Evolutionary conservation across 2,888 invertebrate genomes (phyloP).

Genomic region (Folsomia manolachei): DNA sequence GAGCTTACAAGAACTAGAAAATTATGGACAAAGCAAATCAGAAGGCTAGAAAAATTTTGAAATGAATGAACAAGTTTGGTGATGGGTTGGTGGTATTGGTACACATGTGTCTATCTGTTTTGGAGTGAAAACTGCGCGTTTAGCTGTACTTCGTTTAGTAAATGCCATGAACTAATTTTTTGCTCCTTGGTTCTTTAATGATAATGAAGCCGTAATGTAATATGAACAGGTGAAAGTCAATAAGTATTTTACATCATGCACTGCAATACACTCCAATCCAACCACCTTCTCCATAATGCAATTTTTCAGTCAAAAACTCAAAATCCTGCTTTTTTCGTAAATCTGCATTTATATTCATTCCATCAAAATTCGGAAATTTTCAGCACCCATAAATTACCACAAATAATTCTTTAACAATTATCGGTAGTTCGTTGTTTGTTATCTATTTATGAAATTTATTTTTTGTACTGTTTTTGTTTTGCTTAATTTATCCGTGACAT

Average conservation of each 20-base stretch:
- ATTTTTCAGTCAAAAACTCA: background rate
- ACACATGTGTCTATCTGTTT: too few relatives aligned
- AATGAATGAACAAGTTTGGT: too few relatives aligned
- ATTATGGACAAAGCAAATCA: too few relatives aligned
- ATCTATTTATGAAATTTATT: background rate
- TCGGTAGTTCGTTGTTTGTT: background rate
- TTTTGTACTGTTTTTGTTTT: background rate
- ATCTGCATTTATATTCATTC: too few relatives aligned
- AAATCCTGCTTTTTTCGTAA: too few relatives aligned
- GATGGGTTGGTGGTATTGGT: too few relatives aligned
- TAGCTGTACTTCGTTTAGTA: too few relatives aligned
- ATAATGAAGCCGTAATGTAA: background rate
- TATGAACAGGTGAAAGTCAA: background rate
- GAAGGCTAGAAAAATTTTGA: too few relatives aligned
- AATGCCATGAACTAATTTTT: background rate
- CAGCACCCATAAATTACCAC: background rate
- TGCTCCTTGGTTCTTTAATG: background rate
- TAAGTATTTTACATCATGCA: background rate
- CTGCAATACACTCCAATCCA: background rate
- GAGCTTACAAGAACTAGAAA: too few relatives aligned
- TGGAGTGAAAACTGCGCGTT: too few relatives aligned
- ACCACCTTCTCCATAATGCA: background rate
- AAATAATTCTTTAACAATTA: background rate
- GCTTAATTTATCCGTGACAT: background rate
- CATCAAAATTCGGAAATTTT: background rate